Conservation (phyloP, 2,113 vertebrate species). For the Neodon shergylaensis region DNA sequence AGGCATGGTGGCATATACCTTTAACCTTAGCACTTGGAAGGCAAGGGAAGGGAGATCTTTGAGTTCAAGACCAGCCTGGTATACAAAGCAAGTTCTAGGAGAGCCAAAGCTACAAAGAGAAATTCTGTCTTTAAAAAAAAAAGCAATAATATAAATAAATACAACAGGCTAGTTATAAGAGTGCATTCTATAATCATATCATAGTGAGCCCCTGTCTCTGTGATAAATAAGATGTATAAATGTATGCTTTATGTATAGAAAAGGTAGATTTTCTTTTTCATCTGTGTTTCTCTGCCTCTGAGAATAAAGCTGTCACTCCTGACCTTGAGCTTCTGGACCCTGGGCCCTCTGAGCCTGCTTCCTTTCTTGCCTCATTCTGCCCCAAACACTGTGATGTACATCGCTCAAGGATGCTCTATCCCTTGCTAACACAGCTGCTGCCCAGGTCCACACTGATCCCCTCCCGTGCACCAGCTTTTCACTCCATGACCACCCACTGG, state of each 20-base stretch:
- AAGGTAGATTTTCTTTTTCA: too few species aligned
- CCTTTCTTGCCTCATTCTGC: not conserved
- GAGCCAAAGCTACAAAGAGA: too few species aligned
- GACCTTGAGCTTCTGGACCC: not conserved
- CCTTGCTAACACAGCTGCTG: not conserved
- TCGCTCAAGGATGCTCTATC: not conserved
- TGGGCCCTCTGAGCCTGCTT: not conserved
- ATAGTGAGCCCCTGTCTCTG: not conserved
- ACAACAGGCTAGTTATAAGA: not conserved
- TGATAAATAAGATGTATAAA: too few species aligned
- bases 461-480: fast-evolving
- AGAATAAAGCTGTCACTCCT: not conserved
- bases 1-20: not conserved
- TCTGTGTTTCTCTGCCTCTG: not conserved
- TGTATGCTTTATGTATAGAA: too few species aligned
- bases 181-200: not conserved
- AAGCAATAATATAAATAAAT: too few species aligned
- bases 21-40: not conserved
- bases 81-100: too few species aligned
- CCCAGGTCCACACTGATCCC: not conserved
- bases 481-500: too few species aligned
- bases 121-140: too few species aligned
- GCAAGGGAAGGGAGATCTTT: too few species aligned
- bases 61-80: too few species aligned
- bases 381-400: not conserved